Evolutionary conservation across 2,888 invertebrate genomes (phyloP).

Genomic region (Nycteola revayana): DNA sequence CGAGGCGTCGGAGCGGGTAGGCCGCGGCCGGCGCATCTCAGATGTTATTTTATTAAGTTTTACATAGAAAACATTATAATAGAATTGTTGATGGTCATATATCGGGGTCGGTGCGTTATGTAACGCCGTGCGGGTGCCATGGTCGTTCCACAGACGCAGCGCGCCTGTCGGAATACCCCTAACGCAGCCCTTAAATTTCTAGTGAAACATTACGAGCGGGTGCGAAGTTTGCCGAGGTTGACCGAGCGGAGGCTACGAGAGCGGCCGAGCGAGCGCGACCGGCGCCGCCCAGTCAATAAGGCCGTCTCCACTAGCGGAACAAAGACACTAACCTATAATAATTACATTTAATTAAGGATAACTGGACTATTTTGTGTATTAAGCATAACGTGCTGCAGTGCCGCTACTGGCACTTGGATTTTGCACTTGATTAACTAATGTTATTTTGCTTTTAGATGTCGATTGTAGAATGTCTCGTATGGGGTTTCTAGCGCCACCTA

Average conservation of each 20-base stretch:
- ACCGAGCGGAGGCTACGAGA: conserved; percentile 54
- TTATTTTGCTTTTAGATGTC: conserved; percentile 25
- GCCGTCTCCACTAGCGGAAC: conserved; percentile 76
- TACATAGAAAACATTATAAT: conserved; percentile 13
- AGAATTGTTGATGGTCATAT: conserved; percentile 36
- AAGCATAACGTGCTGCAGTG: conserved; percentile 58
- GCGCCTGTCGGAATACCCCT: conserved; percentile 60
- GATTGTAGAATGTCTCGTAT: conserved; percentile 3
- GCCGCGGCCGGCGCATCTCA: conserved; percentile 22
- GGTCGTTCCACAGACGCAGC: conserved; percentile 51
- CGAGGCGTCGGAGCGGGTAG: conserved; percentile 19
- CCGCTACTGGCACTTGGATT: conserved; percentile 43
- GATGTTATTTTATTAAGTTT: conserved; percentile 24
- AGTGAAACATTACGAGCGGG: conserved; percentile 52
- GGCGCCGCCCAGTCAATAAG: conserved; percentile 83
- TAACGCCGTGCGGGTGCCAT: conserved; percentile 54
- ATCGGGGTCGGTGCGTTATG: conserved; percentile 45
- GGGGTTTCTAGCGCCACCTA: conserved; percentile 9
- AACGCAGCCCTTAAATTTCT: conserved; percentile 78
- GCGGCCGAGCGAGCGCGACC: conserved; percentile 61
- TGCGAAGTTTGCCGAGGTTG: conserved; percentile 51
- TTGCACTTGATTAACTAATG: conserved; percentile 35
- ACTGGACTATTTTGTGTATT: conserved; percentile 68
- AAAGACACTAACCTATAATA: conserved; percentile 81
- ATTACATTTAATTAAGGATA: conserved; percentile 79